These are phyloP conservation scores for Pseudomyrmex sp. DNA, from an alignment of 1,140 invertebrate genomes.

Conservation along the genomic window DNA sequence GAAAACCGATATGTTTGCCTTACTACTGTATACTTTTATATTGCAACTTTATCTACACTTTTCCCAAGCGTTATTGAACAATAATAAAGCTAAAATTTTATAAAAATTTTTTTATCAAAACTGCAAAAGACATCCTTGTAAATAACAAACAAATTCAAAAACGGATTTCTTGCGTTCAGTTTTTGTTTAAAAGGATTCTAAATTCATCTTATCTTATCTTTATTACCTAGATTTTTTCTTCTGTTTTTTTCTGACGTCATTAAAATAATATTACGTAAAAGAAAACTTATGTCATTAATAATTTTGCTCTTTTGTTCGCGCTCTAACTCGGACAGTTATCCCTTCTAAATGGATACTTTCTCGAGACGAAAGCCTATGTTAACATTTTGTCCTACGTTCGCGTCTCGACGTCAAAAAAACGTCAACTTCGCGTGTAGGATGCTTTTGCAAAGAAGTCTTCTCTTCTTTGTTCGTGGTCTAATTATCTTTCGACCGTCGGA, in stretches of 20 bases:
- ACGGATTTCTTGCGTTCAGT: too few species aligned
- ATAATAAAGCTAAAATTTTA: neutral
- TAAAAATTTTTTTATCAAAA: neutral
- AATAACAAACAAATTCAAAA: too few species aligned
- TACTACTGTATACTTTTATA: too few species aligned
- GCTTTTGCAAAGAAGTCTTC: neutral
- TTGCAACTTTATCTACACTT: neutral
- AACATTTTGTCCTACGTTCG: neutral
- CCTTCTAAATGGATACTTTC: slow-evolving; percentile 14
- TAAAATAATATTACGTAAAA: neutral
- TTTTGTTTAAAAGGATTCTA: too few species aligned
- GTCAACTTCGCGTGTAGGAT: slow-evolving; percentile 12
- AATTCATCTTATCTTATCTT: too few species aligned
- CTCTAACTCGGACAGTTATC: neutral
- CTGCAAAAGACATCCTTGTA: too few species aligned
- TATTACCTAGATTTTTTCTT: too few species aligned
- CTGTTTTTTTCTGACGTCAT: too few species aligned
- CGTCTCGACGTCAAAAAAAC: slow-evolving; percentile 17
- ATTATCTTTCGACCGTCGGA: slow-evolving; percentile 4
- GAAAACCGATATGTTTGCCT: neutral
- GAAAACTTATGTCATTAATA: slow-evolving; percentile 9
- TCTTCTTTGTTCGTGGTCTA: neutral
- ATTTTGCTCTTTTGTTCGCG: neutral
- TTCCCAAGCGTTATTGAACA: neutral
- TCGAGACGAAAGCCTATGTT: neutral